Conservation (phyloP, 2,113 vertebrate genomes). For the Strigops habroptila region DNA sequence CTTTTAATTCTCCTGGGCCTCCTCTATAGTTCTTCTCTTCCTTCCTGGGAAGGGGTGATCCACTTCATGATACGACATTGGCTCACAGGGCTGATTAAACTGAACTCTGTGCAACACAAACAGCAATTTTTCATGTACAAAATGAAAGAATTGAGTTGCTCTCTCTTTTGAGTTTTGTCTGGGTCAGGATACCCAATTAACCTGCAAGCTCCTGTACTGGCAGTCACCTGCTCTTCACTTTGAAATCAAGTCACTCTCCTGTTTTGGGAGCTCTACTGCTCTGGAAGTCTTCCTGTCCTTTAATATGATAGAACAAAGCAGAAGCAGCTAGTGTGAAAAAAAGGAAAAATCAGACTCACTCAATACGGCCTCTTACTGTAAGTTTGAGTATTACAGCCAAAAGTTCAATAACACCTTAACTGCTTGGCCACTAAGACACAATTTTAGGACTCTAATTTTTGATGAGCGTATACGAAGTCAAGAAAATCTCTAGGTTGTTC, state of each 20-base stretch:
- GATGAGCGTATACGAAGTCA: background rate
- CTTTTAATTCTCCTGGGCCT: constrained; percentile 47
- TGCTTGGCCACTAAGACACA: background rate
- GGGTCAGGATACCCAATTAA: constrained; percentile 72
- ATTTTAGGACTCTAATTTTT: constrained; percentile 15
- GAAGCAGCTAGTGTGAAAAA: constrained; percentile 11
- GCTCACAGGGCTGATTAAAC: constrained; percentile 61
- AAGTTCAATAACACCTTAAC: constrained; percentile 54
- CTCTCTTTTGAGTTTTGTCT: constrained; percentile 67
- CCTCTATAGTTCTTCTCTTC: constrained; percentile 32
- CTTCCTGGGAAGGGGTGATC: constrained; percentile 48
- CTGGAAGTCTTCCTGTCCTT: constrained; percentile 48
- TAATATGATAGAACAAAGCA: constrained; percentile 51
- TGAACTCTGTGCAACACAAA: constrained; percentile 62
- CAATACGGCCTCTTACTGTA: constrained; percentile 19
- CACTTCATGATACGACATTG: constrained; percentile 21
- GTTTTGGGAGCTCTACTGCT: constrained; percentile 52
- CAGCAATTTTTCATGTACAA: constrained; percentile 52
- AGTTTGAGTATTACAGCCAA: background rate
- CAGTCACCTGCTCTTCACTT: constrained; percentile 68
- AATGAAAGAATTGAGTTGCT: constrained; percentile 58
- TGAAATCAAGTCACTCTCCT: constrained; percentile 64
- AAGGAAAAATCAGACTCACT: background rate
- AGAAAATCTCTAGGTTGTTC: constrained; percentile 9
- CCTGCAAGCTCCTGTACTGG: constrained; percentile 48